Conservation (phyloP, 1,140 invertebrate genomes). For the Hyles vespertilio region DNA sequence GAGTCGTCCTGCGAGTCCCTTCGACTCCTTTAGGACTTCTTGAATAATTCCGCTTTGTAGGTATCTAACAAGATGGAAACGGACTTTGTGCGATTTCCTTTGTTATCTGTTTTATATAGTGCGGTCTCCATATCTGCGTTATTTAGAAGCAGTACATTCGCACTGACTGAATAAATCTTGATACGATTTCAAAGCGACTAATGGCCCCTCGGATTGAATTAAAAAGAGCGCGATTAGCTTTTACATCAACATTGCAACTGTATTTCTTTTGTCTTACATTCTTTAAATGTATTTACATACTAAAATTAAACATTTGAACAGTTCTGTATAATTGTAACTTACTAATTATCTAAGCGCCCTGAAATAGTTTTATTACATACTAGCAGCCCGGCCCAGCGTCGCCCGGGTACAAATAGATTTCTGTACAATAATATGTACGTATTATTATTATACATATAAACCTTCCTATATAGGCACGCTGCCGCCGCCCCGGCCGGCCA, state of each 20-base stretch:
- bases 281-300: too few species aligned
- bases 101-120: constrained; percentile 19
- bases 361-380: too few species aligned
- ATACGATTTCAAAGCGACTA: constrained; percentile 1
- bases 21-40: constrained; percentile 32
- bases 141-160: background rate
- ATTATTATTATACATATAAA: too few species aligned
- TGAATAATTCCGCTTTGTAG: constrained; percentile 34
- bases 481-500: too few species aligned
- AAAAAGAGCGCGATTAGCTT: background rate
- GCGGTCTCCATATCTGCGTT: constrained; percentile 5
- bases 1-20: constrained; percentile 40
- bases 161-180: background rate
- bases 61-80: constrained; percentile 20
- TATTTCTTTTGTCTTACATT: too few species aligned
- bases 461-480: too few species aligned
- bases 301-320: too few species aligned
- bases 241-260: background rate
- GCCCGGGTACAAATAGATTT: too few species aligned
- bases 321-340: too few species aligned
- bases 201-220: background rate
- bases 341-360: too few species aligned
- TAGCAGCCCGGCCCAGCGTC: too few species aligned
- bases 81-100: constrained; percentile 19
- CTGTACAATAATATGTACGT: too few species aligned